Base-by-base conservation (phyloP, 2,113 vertebrate genomes). In the Dolichallabes microphthalmus region DNA sequence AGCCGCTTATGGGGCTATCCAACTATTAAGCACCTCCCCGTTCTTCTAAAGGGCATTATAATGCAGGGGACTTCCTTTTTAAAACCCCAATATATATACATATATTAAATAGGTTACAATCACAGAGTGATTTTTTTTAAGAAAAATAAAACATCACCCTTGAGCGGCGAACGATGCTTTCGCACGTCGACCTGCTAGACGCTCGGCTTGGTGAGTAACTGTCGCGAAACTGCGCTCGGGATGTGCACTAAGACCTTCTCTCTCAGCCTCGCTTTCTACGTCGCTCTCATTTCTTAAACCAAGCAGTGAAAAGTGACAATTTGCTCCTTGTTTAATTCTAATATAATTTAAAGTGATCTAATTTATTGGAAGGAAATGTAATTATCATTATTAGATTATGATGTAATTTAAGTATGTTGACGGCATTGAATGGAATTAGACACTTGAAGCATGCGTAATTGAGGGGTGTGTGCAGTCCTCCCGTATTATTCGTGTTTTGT, bases 141-240 rank as follows among this genome's bases (percentile, higher is more conserved):
- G 94, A 92, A 94, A 71, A 69, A 71, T 82, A 69, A 82, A 93
- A 92, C 92, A 91, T 95, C 96, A 89, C 96, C 96, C 96, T 97
- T 97, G 97, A 98, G 96, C 96, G 96, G 95, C 97, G 96, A 96
- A 95, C 95, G 87, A 99, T 99, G 98, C 96, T 98, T 88, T 99
- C 98, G 94, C 98, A 99, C 90, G 96, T 97, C 96, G 98, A 99
- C 95, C 97, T 99, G 96, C 97, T 98, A 96, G 98, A 99, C 95
- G 96, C 97, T 95, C 96, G 97, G 94, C 97, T 99, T 94, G 97
- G 98, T 98, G 96, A 98, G 98, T 98, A 95, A 90, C 94, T 93
- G 45, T 92, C 92, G 89, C 91, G 93, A 91, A 95, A 94, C 93
- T 93, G 93, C 92, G 94, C 93, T 92, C 92, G 93, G 92, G 94